Conservation (phyloP, 1,140 invertebrate genomes). For the Lamellibrachia luymesi region DNA sequence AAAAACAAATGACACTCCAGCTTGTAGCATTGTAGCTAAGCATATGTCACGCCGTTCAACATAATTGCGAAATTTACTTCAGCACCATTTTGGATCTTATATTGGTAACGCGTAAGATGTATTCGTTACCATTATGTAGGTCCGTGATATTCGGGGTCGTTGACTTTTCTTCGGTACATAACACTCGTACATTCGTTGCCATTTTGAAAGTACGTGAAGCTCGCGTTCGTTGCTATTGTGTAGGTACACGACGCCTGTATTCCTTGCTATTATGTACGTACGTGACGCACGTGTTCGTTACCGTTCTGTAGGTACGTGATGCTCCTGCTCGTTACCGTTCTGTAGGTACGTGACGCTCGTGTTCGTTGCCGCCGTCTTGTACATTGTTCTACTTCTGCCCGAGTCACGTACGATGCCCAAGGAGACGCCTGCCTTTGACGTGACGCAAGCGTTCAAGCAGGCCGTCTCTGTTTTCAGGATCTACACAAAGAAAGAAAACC, state of each 20-base stretch:
- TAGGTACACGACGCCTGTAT: neutral
- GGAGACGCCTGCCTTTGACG: neutral
- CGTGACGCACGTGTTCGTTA: neutral
- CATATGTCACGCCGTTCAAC: neutral
- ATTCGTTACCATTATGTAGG: neutral
- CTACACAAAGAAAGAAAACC: neutral
- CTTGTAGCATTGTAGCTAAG: neutral
- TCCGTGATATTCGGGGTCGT: neutral
- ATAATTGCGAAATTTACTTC: too few relatives aligned
- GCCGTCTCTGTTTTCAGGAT: neutral
- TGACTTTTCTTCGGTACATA: neutral
- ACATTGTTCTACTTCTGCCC: conserved; percentile 5
- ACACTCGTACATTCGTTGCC: neutral
- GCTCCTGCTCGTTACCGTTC: neutral
- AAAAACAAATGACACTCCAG: too few relatives aligned
- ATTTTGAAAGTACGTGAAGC: neutral
- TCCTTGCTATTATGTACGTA: neutral
- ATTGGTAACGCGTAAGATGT: too few relatives aligned
- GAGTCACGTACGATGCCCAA: neutral
- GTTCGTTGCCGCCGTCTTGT: conserved; percentile 6
- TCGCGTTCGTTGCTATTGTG: neutral
- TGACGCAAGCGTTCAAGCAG: neutral
- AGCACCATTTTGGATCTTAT: too few relatives aligned
- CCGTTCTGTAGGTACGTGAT: neutral
- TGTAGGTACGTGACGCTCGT: neutral